Evolutionary conservation across 2,113 vertebrate genomes (phyloP).

Genomic region (Bufo bufo): DNA sequence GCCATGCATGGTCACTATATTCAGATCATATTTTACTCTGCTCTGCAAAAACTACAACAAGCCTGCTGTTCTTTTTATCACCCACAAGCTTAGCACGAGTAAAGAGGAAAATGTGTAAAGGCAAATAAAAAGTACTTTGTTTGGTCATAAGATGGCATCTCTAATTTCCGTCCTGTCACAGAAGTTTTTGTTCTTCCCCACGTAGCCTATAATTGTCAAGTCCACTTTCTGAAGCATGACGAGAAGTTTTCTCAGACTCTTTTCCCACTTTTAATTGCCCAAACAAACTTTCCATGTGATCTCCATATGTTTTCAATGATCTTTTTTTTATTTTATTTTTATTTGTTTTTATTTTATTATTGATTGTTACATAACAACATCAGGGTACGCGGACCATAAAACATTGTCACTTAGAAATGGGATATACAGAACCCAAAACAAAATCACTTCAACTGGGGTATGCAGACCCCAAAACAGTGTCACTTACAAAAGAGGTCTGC

Average conservation of each 20-base stretch:
- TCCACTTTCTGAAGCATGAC: conserved; percentile 26
- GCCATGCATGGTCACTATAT: neutral
- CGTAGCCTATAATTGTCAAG: conserved; percentile 23
- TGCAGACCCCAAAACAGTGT: too few relatives aligned
- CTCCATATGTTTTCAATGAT: conserved; percentile 33
- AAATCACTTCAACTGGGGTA: too few relatives aligned
- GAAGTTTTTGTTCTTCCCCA: conserved; percentile 29
- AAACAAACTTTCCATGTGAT: conserved; percentile 38
- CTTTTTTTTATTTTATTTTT: neutral
- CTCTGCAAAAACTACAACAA: neutral
- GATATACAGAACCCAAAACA: too few relatives aligned
- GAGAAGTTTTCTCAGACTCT: conserved; percentile 26
- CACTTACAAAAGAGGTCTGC: too few relatives aligned
- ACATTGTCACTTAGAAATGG: too few relatives aligned
- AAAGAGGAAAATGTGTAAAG: neutral
- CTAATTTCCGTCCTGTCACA: neutral
- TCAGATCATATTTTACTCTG: neutral
- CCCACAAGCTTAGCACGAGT: neutral
- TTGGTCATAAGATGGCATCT: conserved; percentile 39
- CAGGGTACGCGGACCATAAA: too few relatives aligned
- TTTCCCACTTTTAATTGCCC: conserved; percentile 43
- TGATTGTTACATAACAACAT: neutral
- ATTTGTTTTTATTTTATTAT: neutral
- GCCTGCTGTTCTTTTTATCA: neutral
- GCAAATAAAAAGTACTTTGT: conserved; percentile 9